Conservation (phyloP, 2,888 invertebrate genomes). For the Eupelmus urozonus region DNA sequence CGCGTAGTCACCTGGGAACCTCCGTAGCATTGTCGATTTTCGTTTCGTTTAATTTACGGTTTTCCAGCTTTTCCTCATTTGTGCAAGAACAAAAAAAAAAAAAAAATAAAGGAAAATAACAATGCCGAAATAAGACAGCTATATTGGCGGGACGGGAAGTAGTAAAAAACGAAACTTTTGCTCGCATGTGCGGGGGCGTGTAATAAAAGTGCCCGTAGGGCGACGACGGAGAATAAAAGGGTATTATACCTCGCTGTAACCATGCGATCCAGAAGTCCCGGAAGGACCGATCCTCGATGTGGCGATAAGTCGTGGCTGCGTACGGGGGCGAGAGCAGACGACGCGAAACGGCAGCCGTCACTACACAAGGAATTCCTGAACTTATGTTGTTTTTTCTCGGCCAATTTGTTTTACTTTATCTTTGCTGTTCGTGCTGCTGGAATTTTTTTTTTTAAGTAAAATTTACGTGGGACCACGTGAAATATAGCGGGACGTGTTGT, state of each 20-base stretch:
- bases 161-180: background rate
- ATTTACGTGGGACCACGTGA: slow-evolving; percentile 21
- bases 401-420: slow-evolving; percentile 7
- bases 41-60: too few relatives aligned
- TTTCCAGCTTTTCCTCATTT: too few relatives aligned
- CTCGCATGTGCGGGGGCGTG: background rate
- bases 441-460: background rate
- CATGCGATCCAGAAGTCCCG: slow-evolving; percentile 56
- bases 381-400: background rate
- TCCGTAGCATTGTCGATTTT: slow-evolving; percentile 37
- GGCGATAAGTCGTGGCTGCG: slow-evolving; percentile 23
- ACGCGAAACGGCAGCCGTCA: background rate
- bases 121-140: background rate
- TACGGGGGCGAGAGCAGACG: background rate
- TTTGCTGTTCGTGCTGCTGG: background rate
- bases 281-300: slow-evolving; percentile 48
- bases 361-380: too few relatives aligned
- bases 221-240: background rate
- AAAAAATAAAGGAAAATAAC: background rate
- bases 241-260: slow-evolving; percentile 49
- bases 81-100: slow-evolving; percentile 4
- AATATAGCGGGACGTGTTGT: background rate
- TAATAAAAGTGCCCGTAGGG: background rate
- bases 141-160: background rate
- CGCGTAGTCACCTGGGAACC: background rate